Percentiles rank a stretch among this genome's conserved stretches.
Evolutionary conservation across 2,113 vertebrate genomes (phyloP).

Genomic region (Tricholaema leucomelas): DNA sequence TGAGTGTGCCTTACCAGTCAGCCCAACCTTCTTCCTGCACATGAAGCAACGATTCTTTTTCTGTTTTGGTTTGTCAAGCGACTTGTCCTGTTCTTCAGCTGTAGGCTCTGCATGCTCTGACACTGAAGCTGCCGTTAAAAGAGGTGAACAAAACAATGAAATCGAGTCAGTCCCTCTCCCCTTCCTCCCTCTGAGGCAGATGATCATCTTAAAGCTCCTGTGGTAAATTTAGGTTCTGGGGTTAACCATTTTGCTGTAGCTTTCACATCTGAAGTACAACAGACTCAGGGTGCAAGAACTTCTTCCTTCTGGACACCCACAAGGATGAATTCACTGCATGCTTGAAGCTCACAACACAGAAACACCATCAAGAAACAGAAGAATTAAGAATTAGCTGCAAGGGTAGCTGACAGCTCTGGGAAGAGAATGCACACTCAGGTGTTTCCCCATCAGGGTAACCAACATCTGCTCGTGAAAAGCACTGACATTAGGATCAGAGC

Average conservation of each 20-base stretch:
- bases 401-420: not conserved
- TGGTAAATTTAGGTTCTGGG: not conserved
- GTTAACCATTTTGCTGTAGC: not conserved
- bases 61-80: constrained; percentile 84
- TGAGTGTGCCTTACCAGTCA: constrained; percentile 80
- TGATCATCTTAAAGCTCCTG: not conserved
- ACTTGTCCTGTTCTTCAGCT: constrained; percentile 79
- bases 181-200: not conserved
- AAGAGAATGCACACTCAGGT: not conserved
- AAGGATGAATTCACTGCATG: not conserved
- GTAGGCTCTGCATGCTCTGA: constrained; percentile 76
- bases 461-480: not conserved
- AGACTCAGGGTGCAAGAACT: not conserved
- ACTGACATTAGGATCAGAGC: not conserved
- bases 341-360: not conserved
- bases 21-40: constrained; percentile 91
- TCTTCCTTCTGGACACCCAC: not conserved
- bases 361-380: not conserved
- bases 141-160: not conserved
- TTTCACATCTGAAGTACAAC: not conserved
- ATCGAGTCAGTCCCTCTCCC: not conserved
- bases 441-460: not conserved
- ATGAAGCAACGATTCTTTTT: constrained; percentile 90
- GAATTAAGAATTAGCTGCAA: not conserved
- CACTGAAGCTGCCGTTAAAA: constrained; percentile 69